A percentile compares a stretch with the other conserved stretches of the same genome.
These are phyloP conservation scores for Phrynocephalus forsythii DNA, from an alignment of 2,797 vertebrate species.

Conservation along the genomic window DNA sequence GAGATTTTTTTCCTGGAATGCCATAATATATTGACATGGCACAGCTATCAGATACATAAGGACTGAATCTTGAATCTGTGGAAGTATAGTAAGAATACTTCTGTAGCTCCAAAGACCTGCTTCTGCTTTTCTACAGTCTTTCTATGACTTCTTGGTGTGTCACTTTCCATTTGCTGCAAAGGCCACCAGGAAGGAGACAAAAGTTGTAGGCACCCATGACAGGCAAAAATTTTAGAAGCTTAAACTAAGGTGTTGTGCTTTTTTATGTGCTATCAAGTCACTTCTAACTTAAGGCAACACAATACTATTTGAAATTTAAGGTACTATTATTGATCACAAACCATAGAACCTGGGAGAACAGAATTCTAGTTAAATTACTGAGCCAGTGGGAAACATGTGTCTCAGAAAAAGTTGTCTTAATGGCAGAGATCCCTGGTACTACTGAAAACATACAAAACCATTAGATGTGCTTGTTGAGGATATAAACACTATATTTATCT, in stretches of 20 bases:
- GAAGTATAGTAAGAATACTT: too few relatives aligned
- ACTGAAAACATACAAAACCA: slow-evolving; percentile 18
- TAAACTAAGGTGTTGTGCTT: not conserved
- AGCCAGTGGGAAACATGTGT: not conserved
- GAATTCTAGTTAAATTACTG: not conserved
- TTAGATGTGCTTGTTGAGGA: not conserved
- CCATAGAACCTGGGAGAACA: not conserved
- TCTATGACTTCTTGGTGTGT: too few relatives aligned
- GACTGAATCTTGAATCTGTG: not conserved
- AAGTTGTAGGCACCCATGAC: not conserved
- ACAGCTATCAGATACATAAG: not conserved
- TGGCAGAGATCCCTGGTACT: not conserved
- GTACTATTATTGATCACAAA: not conserved
- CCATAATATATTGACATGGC: not conserved
- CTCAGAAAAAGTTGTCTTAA: not conserved
- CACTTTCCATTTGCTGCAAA: too few relatives aligned
- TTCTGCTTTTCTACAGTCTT: too few relatives aligned
- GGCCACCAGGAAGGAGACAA: too few relatives aligned
- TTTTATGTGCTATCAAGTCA: not conserved
- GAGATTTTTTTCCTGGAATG: not conserved
- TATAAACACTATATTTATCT: not conserved
- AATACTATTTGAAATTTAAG: not conserved
- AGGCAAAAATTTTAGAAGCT: not conserved
- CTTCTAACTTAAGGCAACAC: too few relatives aligned
- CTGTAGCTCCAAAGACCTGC: not conserved